These are phyloP conservation scores for Ivindomyrus marchei DNA, from an alignment of 2,113 vertebrate genomes.

Conservation along the genomic window DNA sequence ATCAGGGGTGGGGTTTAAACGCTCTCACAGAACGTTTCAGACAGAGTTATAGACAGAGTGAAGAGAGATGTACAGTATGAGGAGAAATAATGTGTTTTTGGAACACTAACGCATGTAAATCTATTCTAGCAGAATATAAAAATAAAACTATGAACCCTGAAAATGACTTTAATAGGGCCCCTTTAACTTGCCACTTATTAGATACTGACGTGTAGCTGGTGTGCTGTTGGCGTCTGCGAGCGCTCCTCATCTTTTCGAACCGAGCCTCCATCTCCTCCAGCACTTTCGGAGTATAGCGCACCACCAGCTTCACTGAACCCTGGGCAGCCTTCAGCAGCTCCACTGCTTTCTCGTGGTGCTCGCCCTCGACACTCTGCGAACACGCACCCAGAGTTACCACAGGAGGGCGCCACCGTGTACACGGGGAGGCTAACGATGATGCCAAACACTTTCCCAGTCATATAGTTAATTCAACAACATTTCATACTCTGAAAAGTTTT, in stretches of 20 bases:
- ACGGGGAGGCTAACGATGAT: neutral
- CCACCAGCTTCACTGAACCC: slow-evolving; percentile 81
- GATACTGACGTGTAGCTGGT: slow-evolving; percentile 83
- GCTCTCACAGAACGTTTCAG: neutral
- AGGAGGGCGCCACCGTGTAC: neutral
- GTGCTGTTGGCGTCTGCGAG: slow-evolving; percentile 80
- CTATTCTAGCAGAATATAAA: neutral
- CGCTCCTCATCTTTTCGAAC: slow-evolving; percentile 87
- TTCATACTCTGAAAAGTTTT: neutral
- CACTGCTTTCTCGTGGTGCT: slow-evolving; percentile 86
- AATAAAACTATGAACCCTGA: neutral
- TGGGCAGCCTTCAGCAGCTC: slow-evolving; percentile 85
- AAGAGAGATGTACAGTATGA: neutral
- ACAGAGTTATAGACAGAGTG: neutral
- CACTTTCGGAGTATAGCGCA: slow-evolving; percentile 82
- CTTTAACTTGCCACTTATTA: neutral
- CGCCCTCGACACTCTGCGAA: slow-evolving; percentile 78
- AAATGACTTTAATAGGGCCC: neutral
- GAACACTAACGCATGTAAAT: neutral
- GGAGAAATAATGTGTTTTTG: neutral
- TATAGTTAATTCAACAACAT: neutral
- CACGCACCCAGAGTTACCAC: neutral
- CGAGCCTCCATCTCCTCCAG: slow-evolving; percentile 91
- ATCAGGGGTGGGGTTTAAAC: neutral
- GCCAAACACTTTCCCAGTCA: neutral